Base-by-base conservation (phyloP, 2,888 invertebrate species). In the Bombyx huttoni region DNA sequence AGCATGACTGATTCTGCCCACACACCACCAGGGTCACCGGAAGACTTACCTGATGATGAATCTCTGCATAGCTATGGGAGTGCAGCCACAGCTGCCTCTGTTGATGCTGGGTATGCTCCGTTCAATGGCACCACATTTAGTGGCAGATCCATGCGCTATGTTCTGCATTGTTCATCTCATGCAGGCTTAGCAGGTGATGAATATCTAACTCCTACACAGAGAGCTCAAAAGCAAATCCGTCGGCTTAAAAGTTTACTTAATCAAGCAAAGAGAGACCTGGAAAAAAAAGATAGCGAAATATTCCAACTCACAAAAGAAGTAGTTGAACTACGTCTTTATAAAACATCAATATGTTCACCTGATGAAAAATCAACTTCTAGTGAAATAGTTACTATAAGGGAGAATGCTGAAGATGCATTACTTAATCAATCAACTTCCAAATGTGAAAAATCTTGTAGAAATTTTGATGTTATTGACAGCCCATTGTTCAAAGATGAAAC, bases 181-280 rank as follows among this genome's bases (percentile, higher is more conserved):
- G 92, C 93, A 7, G 93, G 93, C 0, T 91, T 92, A 50, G 92
- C 94, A 50, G 94, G 93, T 48, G 93, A 95, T 56, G 94, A 96
- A 67, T 96, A 96, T 77, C 89, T 96, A 54, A 96, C 96, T 51
- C 96, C 96, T 12, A 96, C 96, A 0, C 96, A 96, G 75, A 89
- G 96, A 56, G 95, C 95, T 9, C 94, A 95, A 67, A 90, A 92
- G 61, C 95, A 96, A 77, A 92, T 96, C 46, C 90, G 93, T 56
- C 91, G 93, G 54, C 90, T 96, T 33, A 93, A 94, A 84, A 90
- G 90, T 54, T 81, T 95, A 6, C 87, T 96, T 49, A 90, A 90
- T 57, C 92, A 94, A 63, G 94, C 95, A 9, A 92, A 92, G 56
- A 92, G 91, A 65, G 94, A 94, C 67, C 88, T 96, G 52, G 94